phyloP scores from a whole-genome alignment of 2,797 vertebrate genomes.

The Rallus crepitans region DNA sequence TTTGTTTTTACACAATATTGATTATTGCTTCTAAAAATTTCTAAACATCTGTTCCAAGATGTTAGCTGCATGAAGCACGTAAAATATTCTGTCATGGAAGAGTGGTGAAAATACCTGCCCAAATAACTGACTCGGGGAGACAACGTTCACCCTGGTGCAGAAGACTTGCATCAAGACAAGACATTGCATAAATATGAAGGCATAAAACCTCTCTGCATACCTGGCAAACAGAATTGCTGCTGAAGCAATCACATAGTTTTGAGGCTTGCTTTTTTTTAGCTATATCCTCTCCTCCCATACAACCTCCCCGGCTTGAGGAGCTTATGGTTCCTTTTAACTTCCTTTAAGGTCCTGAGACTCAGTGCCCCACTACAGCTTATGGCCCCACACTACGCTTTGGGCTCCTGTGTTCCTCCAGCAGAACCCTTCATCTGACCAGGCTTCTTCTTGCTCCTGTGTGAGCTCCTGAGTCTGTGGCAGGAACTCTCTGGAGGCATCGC shows the following conservation, averaged over 20 bases:
- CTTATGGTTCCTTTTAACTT: not conserved
- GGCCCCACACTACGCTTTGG: not conserved
- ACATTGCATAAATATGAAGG: not conserved
- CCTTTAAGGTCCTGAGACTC: not conserved
- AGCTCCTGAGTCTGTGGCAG: fast-evolving
- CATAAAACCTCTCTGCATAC: not conserved
- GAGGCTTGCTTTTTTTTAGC: not conserved
- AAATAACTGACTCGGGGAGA: not conserved
- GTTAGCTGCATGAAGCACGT: not conserved
- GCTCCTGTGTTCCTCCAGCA: not conserved
- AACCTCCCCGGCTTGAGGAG: not conserved
- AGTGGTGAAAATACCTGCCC: not conserved
- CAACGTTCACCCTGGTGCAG: not conserved
- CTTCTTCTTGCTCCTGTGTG: not conserved
- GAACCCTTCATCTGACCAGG: not conserved
- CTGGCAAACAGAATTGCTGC: not conserved
- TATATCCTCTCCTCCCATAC: not conserved
- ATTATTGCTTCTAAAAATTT: slow-evolving; percentile 52
- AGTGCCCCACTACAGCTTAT: fast-evolving
- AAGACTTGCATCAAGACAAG: not conserved
- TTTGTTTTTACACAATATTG: slow-evolving; percentile 53
- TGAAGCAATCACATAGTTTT: not conserved
- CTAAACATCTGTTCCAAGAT: not conserved
- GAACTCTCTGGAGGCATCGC: not conserved
- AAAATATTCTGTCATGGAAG: not conserved